Evolutionary conservation across 92 coral and sea anemone genomes (phyloP).

Genomic region (Siderastrea radians): DNA sequence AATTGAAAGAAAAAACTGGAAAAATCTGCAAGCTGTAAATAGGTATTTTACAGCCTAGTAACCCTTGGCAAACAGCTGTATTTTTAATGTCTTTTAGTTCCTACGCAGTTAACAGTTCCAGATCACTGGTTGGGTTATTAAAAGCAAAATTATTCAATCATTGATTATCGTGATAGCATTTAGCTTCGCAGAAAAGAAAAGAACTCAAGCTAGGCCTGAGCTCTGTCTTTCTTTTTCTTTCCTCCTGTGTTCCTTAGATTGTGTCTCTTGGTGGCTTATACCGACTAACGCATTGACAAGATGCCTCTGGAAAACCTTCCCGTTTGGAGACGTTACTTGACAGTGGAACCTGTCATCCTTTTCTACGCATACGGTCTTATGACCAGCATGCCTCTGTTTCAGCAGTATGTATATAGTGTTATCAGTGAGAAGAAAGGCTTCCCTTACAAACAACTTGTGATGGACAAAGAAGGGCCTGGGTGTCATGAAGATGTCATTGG

Average conservation of each 20-base stretch:
- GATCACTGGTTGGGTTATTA: too few relatives aligned
- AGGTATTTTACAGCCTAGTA: too few relatives aligned
- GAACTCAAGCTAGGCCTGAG: too few relatives aligned
- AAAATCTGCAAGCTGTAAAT: too few relatives aligned
- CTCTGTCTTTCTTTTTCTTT: too few relatives aligned
- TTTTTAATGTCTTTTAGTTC: too few relatives aligned
- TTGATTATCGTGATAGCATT: too few relatives aligned
- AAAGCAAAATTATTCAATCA: too few relatives aligned
- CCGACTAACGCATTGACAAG: background rate
- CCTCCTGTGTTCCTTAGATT: background rate
- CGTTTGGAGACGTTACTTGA: conserved; percentile 74
- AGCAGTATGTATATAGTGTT: conserved; percentile 81
- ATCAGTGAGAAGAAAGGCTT: conserved; percentile 76
- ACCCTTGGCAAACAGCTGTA: too few relatives aligned
- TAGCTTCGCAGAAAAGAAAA: too few relatives aligned
- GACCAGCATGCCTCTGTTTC: conserved; percentile 70
- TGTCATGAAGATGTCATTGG: conserved; percentile 40
- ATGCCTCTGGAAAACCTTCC: conserved; percentile 32
- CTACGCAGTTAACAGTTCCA: too few relatives aligned
- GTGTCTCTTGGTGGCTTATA: background rate
- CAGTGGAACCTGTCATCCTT: conserved; percentile 95
- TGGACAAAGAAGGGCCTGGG: conserved; percentile 31
- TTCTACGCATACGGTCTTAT: conserved; percentile 85
- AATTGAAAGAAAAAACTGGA: too few relatives aligned
- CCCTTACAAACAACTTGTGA: conserved; percentile 57